A percentile compares a stretch with the other conserved stretches of the same genome.
These are phyloP conservation scores for Limenitis camilla DNA, from an alignment of 2,888 invertebrate genomes.

Conservation along the genomic window DNA sequence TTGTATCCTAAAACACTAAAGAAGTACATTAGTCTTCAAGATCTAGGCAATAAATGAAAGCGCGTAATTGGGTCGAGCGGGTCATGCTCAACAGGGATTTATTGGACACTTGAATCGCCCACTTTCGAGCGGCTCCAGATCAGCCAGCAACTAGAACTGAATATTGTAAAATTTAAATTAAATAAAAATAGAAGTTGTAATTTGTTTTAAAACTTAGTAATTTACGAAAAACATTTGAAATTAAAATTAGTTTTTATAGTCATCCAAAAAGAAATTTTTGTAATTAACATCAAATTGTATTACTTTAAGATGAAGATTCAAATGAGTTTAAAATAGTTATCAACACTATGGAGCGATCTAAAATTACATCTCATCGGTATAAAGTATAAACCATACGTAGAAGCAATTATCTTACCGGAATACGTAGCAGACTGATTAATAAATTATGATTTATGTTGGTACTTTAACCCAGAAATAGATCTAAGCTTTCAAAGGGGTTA, in stretches of 20 bases:
- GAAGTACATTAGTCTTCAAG: not conserved
- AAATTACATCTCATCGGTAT: not conserved
- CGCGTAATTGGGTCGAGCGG: constrained; percentile 23
- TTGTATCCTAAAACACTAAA: too few species aligned
- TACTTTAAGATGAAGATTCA: too few species aligned
- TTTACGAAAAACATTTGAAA: not conserved
- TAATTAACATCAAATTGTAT: not conserved
- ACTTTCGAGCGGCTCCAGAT: not conserved
- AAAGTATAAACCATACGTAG: not conserved
- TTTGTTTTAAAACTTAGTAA: not conserved
- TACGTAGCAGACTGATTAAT: constrained; percentile 14
- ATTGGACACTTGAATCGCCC: constrained; percentile 15
- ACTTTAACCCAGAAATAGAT: constrained; percentile 19
- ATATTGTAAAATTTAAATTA: too few species aligned
- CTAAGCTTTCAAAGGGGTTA: constrained; percentile 24
- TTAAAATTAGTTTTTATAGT: not conserved
- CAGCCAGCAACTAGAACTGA: not conserved
- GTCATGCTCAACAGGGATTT: constrained; percentile 17
- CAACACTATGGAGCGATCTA: too few species aligned
- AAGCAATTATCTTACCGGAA: constrained; percentile 14
- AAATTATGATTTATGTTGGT: constrained; percentile 16
- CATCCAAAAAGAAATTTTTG: not conserved
- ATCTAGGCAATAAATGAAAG: constrained; percentile 12
- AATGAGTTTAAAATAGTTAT: too few species aligned
- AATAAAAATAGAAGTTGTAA: not conserved